Evolutionary conservation across 37 sponge, comb jelly and placozoan genomes (phyloP), one percentile per base, ranked within the genome.

Genomic region (Geodia barretti): DNA sequence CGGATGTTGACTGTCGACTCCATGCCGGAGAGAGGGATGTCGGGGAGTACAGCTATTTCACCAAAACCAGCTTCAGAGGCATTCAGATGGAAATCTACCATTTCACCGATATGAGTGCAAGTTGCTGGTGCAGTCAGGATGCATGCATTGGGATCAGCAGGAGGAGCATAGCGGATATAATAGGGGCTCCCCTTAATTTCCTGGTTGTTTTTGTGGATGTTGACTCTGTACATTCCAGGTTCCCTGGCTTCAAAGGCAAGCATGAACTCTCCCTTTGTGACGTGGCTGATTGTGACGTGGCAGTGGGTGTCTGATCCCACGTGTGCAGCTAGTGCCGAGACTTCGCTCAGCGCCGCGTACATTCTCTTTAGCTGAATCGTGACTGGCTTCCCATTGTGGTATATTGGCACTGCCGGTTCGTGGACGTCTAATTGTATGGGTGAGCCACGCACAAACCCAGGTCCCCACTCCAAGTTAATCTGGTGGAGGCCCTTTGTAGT

Each of bases 11-110:
- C 54, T 19, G 40, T 60, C 63, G 71, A 60, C 60, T 68, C 17
- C 19, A 21, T 64, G 23, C 38, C 74, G 0, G 65, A 71, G 25
- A 62, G 26, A 28, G 78, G 89, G 2, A 77, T 79, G 21, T 91
- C 77, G 11, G 83, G 79, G 1, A 68, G 68, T 19, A 94, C 89
- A 41, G 73, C 78, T 29, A 95, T 78, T 8, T 84, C 75, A 9
- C 95, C 95, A 26, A 84, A 74, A 21, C 95, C 95, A 62, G 92
- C 95, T 24, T 84, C 76, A 1, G 32, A 61, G 24, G 86, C 72
- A 11, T 91, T 86, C 58, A 95, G 83, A 2, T 62, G 29, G 40
- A 94, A 83, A 67, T 47, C 73, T 3, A 80, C 77, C 40, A 75
- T 79, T 40, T 80, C 24, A 0, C 92, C 85, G 8, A 84, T 37